Conservation (phyloP, 2,113 vertebrate genomes). For the Alaudala cheleensis region DNA sequence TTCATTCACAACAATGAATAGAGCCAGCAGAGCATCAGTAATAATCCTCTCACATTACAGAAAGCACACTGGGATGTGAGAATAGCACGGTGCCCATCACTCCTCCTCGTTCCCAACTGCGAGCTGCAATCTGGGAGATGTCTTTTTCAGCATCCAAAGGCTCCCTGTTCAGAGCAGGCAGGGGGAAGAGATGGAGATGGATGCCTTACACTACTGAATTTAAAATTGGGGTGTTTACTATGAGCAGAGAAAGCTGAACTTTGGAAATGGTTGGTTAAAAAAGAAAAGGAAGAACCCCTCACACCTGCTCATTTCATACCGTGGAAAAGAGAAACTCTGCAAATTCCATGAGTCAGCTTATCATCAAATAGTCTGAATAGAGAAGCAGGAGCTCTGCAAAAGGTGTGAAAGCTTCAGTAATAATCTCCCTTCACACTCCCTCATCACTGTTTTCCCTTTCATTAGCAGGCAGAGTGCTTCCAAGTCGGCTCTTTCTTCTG, state of each 20-base stretch:
- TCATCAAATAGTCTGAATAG: neutral
- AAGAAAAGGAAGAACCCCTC: neutral
- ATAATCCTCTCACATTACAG: constrained; percentile 57
- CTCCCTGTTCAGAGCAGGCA: neutral
- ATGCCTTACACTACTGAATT: neutral
- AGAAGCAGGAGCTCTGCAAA: constrained; percentile 5
- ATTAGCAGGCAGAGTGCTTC: neutral
- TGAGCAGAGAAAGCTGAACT: neutral
- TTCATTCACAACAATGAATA: constrained; percentile 52
- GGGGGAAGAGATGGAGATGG: neutral
- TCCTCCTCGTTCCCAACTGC: constrained; percentile 26
- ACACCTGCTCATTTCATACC: neutral
- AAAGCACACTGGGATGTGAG: neutral
- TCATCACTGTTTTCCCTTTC: neutral
- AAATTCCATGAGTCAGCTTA: constrained; percentile 12
- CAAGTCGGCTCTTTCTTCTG: neutral
- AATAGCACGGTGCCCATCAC: neutral
- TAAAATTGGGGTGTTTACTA: neutral
- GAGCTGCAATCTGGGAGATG: constrained; percentile 26
- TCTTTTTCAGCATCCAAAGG: constrained; percentile 1
- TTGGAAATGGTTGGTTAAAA: neutral
- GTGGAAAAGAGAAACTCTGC: neutral
- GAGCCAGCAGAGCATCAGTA: constrained; percentile 52
- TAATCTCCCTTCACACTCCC: neutral
- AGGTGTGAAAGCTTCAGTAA: constrained; percentile 4